Conservation (phyloP, 2,797 vertebrate species). For the Mareca strepera region DNA sequence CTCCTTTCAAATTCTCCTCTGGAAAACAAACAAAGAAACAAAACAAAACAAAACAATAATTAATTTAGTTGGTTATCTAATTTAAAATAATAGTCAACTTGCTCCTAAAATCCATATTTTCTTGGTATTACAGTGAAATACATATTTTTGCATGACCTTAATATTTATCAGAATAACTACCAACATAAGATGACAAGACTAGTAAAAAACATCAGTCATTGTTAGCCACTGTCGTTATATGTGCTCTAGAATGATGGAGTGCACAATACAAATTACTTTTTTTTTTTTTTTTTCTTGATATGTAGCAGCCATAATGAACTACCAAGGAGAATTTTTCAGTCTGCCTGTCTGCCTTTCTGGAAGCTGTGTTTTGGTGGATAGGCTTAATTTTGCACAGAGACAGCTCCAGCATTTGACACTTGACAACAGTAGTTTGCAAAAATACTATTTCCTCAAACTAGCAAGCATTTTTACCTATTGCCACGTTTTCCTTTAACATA, state of each 20-base stretch:
- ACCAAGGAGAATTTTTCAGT: not conserved
- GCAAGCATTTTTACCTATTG: not conserved
- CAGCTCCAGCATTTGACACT: not conserved
- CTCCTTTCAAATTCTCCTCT: not conserved
- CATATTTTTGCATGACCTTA: not conserved
- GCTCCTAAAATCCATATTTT: not conserved
- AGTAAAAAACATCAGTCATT: not conserved
- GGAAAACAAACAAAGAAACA: not conserved
- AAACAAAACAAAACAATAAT: too few species aligned
- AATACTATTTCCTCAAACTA: not conserved
- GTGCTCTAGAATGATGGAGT: not conserved
- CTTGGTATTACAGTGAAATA: not conserved
- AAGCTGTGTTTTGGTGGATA: not conserved
- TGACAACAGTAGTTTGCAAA: not conserved
- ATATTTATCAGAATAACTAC: not conserved
- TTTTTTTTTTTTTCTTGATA: not conserved
- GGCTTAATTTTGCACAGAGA: not conserved
- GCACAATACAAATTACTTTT: not conserved
- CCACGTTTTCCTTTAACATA: not conserved
- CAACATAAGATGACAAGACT: not conserved
- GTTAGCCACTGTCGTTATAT: rapidly evolving
- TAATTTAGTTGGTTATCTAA: not conserved
- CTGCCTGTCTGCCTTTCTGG: not conserved
- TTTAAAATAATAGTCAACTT: not conserved
- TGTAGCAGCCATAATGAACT: not conserved